Evolutionary conservation across 2,113 vertebrate species (phyloP).

Genomic region (Cephalophus harveyi): DNA sequence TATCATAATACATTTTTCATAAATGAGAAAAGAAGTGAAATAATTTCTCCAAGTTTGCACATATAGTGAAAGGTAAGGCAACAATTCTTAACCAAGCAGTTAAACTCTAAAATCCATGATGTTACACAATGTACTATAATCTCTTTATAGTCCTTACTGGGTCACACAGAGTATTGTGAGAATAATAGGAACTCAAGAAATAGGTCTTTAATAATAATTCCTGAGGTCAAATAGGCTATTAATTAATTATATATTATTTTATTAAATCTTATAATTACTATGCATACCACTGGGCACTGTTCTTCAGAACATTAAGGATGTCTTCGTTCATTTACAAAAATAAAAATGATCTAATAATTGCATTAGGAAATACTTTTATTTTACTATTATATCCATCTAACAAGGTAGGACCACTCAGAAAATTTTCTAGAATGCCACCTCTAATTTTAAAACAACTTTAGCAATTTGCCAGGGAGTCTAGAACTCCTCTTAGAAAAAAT

Average conservation of each 20-base stretch:
- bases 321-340: background rate
- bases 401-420: background rate
- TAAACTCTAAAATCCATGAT: background rate
- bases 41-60: background rate
- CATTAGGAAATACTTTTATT: background rate
- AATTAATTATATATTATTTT: background rate
- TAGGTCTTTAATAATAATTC: background rate
- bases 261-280: background rate
- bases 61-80: background rate
- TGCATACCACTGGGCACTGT: background rate
- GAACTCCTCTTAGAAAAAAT: background rate
- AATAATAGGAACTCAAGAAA: background rate
- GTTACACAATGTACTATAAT: background rate
- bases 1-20: background rate
- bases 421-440: background rate
- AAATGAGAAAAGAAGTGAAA: background rate
- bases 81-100: background rate
- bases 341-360: background rate
- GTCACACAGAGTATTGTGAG: background rate
- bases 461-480: background rate
- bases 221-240: background rate
- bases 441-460: background rate
- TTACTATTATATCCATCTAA: background rate
- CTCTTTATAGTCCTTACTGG: background rate
- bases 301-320: background rate